Base-by-base conservation (phyloP, 2,113 vertebrate species). In the Tragelaphus buxtoni region DNA sequence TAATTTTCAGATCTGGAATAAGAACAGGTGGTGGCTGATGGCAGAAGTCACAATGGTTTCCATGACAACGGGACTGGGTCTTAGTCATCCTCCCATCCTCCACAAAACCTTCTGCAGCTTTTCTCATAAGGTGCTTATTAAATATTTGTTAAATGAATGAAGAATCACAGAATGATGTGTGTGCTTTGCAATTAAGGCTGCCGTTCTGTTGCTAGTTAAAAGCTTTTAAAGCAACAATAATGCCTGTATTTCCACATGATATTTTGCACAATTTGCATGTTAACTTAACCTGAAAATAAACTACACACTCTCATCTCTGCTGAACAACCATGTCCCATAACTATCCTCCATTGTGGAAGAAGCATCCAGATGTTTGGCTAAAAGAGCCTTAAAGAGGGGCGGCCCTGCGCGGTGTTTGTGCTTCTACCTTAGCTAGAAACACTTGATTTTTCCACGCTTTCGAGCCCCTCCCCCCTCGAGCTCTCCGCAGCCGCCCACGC, bases 111-210 rank as follows among this genome's bases (percentile, higher is more conserved):
- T 88, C 87, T 69, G 94, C 94, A 49, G 98, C 96, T 97, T 96
- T 95, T 92, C 92, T 95, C 94, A 30, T 88, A 98, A 97, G 96
- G 98, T 96, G 95, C 97, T 97, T 97, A 98, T 98, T 98, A 98
- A 97, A 96, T 90, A 95, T 97, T 97, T 97, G 96, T 96, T 97
- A 98, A 98, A 96, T 97, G 98, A 96, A 96, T 96, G 96, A 96
- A 96, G 96, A 95, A 90, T 92, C 92, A 91, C 84, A 77, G 94
- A 96, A 97, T 82, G 88, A 61, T 65, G 84, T 88, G 92, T 58
- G 95, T 60, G 82, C 92, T 95, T 97, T 96, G 94, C 88, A 97
- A 97, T 98, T 97, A 98, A 79, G 69, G 88, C 85, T 82, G 94
- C 92, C 55, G 69, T 88, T 85, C 84, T 86, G 58, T 74, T 77